phyloP scores from a whole-genome alignment of 2,888 invertebrate genomes.

The Coremacera marginata region DNA sequence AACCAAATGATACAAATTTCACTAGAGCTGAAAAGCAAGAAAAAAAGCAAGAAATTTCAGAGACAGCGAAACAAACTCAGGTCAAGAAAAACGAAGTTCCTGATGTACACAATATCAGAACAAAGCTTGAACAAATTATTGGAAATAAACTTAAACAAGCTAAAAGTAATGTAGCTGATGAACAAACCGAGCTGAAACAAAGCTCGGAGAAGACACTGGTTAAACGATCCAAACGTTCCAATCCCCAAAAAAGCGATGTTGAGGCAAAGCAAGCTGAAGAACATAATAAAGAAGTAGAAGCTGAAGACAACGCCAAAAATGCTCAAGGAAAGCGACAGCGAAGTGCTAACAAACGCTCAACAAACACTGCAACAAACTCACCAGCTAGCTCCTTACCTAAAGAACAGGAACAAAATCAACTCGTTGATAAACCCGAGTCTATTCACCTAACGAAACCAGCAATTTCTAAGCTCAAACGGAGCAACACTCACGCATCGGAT shows the following conservation, averaged over 20 bases:
- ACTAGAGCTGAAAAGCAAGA: neutral
- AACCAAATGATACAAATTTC: neutral
- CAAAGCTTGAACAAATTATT: neutral
- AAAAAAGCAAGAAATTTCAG: neutral
- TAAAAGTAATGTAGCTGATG: neutral
- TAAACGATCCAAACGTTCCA: neutral
- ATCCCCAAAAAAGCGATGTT: neutral
- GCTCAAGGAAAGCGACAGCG: neutral
- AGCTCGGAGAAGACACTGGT: neutral
- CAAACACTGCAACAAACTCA: neutral
- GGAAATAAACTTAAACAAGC: neutral
- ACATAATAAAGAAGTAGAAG: neutral
- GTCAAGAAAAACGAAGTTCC: neutral
- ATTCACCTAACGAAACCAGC: slow-evolving; percentile 33
- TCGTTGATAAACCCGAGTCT: neutral
- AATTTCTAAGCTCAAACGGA: slow-evolving; percentile 46
- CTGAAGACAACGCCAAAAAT: neutral
- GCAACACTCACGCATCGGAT: slow-evolving; percentile 53
- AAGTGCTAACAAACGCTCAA: neutral
- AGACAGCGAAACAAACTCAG: neutral
- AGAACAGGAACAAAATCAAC: neutral
- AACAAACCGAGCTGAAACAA: neutral
- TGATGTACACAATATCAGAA: neutral
- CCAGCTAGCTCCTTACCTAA: neutral
- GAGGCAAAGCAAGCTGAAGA: neutral